Evolutionary conservation across 2,797 vertebrate species (phyloP).

Genomic region (Echeneis naucrates): DNA sequence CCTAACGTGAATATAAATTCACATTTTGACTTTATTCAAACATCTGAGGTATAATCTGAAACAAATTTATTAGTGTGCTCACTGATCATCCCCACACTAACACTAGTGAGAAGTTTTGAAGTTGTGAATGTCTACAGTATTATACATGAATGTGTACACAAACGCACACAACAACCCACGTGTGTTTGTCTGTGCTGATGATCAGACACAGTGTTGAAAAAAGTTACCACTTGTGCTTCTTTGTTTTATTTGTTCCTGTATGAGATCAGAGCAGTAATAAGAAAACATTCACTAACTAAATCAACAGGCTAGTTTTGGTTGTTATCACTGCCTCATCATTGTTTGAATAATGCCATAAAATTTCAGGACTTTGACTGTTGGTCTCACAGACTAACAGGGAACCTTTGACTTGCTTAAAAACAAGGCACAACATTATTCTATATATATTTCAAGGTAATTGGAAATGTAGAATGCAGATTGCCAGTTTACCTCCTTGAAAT

Average conservation of each 20-base stretch:
- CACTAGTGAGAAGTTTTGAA: too few relatives aligned
- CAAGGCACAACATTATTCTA: background rate
- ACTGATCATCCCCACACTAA: too few relatives aligned
- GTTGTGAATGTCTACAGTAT: too few relatives aligned
- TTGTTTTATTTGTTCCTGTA: too few relatives aligned
- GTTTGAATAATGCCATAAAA: constrained; percentile 60
- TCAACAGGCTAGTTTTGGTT: background rate
- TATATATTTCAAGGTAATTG: background rate
- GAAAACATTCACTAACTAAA: background rate
- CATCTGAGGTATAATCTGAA: background rate
- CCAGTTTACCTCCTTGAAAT: background rate
- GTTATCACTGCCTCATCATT: constrained; percentile 8
- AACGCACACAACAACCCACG: too few relatives aligned
- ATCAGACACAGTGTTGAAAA: too few relatives aligned
- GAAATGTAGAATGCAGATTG: background rate
- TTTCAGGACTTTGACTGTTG: constrained; percentile 67
- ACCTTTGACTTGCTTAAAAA: constrained; percentile 24
- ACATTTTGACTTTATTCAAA: background rate
- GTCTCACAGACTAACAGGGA: constrained; percentile 5
- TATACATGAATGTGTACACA: too few relatives aligned
- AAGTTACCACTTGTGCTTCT: too few relatives aligned
- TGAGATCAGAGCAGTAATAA: background rate
- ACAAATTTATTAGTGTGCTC: background rate
- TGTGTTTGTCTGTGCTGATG: too few relatives aligned
- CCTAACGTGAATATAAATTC: background rate